Base-by-base conservation (phyloP, 2,888 invertebrate species). In the Nebria salina region DNA sequence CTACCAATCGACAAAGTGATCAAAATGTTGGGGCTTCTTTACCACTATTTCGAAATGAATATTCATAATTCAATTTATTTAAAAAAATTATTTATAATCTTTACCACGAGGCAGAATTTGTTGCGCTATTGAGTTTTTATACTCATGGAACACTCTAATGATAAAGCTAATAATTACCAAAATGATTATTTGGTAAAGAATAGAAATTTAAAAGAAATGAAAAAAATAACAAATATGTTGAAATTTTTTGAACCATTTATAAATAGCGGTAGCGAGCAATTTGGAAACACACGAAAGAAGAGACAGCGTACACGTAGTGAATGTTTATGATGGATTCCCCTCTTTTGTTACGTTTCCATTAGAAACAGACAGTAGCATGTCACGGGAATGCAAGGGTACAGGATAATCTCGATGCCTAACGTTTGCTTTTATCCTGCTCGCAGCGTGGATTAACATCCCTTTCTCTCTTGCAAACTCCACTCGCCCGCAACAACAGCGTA, bases 311-410 rank as follows among this genome's bases (percentile, higher is more conserved):
- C 70, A 70, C 70, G 70, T 20, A 70, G 25, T 26, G 20, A 70
- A 70, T 70, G 70, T 20, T 70, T 25, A 41, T 26, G 68, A 70
- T 25, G 68, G 77, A 68, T 76, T 43, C 77, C 15, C 73, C 75
- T 75, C 75, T 79, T 79, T 79, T 79, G 79, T 75, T 79, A 75
- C 74, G 79, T 79, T 79, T 79, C 79, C 79, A 79, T 79, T 79
- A 79, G 79, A 79, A 79, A 79, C 79, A 79, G 79, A 79, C 79
- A 79, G 79, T 65, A 43, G 79, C 79, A 80, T 80, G 75, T 80
- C 80, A 80, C 75, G 75, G 64, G 80, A 80, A 80, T 80, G 75
- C 80, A 80, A 75, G 72, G 72, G 80, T 75, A 80, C 75, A 80
- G 72, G 75, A 80, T 80, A 80, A 80, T 80, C 80, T 75, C 65